Base-by-base conservation (phyloP, 2,113 vertebrate species). In the Dunckerocampus dactyliophorus region DNA sequence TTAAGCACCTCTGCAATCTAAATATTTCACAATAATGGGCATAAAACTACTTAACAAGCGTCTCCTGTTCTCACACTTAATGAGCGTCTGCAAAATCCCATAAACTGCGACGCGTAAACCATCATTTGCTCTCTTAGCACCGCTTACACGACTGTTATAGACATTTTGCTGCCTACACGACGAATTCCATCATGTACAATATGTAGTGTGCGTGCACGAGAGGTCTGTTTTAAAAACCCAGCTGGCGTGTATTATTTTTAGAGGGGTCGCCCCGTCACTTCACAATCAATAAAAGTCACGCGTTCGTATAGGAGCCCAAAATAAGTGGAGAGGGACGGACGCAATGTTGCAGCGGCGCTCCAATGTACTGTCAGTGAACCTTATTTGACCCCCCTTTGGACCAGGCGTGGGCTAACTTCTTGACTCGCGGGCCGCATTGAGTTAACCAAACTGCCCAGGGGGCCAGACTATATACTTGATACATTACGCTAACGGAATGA, bases 201-300 rank as follows among this genome's bases (percentile, higher is more conserved):
- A 31, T n/a, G 24, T 31, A 31, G 1, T 51, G 21, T 16, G 7
- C 46, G 22, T 61, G 46, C 50, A 43, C n/a, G 0, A 21, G 43
- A 43, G 56, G 22, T 37, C 55, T 28, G 6, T 51, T 1, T 60
- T 20, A 59, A 63, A 62, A 64, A 65, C 22, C 56, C 45, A 17
- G 51, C 39, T 65, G 75, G 39, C 62, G 56, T 72, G 70, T 65
- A 64, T 57, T 47, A 31, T 60, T 74, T 22, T 59, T 50, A 53
- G 19, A 52, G 39, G 52, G 62, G 22, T 76, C 59, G 19, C 28
- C 37, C 9, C 4, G 34, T 71, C 63, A 47, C 62, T 58, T 62
- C 50, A 17, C 3, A 21, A 24, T 62, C 57, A 49, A 69, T 64
- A 76, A 78, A 55, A 55, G 28, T 55, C 31, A 37, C 6, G n/a